phyloP scores from a whole-genome alignment of 2,888 invertebrate species.

The Apomyelois bistriatella region DNA sequence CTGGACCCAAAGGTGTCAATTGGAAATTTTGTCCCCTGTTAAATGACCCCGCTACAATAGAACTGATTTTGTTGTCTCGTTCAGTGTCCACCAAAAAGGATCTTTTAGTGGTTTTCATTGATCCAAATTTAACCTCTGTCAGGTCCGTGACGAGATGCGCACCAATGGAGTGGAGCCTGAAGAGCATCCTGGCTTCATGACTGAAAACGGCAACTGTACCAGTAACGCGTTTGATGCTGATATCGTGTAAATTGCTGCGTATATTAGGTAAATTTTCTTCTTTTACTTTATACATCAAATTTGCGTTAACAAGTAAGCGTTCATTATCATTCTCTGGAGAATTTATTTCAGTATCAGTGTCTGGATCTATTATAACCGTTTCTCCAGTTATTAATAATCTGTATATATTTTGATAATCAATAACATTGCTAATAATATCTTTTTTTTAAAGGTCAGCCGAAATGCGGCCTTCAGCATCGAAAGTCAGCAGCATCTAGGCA shows the following conservation, averaged over 20 bases:
- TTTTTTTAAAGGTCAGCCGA: not conserved
- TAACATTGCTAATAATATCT: not conserved
- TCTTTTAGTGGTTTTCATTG: not conserved
- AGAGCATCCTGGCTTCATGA: conserved; percentile 79
- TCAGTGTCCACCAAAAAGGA: too few species aligned
- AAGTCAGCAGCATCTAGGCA: conserved; percentile 20
- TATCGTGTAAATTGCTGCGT: conserved; percentile 38
- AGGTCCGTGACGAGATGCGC: conserved; percentile 82
- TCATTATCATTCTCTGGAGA: too few species aligned
- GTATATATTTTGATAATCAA: too few species aligned
- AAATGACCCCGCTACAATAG: too few species aligned
- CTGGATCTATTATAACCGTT: too few species aligned
- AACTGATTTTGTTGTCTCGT: too few species aligned
- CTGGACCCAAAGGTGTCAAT: too few species aligned
- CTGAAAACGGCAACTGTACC: conserved; percentile 82
- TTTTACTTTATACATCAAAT: not conserved
- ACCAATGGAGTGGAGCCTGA: conserved; percentile 81
- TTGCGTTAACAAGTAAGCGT: too few species aligned
- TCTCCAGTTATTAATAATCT: too few species aligned
- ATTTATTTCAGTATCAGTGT: too few species aligned
- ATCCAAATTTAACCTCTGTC: conserved; percentile 15
- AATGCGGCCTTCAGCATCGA: conserved; percentile 17
- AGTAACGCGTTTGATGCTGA: conserved; percentile 78
- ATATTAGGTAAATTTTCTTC: not conserved
- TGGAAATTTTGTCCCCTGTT: too few species aligned